Conservation (phyloP, 2,113 vertebrate genomes). For the Polyodon spathula region DNA sequence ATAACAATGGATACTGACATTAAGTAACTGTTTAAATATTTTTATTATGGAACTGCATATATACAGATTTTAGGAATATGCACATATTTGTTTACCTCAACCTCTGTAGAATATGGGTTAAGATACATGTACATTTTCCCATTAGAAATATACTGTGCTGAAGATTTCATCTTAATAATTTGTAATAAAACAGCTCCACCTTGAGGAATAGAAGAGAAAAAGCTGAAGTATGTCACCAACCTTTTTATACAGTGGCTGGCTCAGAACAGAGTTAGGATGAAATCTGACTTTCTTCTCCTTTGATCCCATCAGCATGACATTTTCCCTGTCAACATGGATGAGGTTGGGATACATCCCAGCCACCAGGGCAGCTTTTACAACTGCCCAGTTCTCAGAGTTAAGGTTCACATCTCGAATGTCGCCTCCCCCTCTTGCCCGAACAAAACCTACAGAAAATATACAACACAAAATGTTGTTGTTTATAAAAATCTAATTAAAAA, state of each 20-base stretch:
- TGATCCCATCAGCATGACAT: constrained; percentile 48
- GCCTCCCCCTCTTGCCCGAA: constrained; percentile 72
- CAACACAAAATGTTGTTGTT: too few species aligned
- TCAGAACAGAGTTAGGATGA: constrained; percentile 82
- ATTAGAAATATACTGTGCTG: too few species aligned
- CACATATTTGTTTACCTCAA: too few species aligned
- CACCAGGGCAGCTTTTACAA: constrained; percentile 87
- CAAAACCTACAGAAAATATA: constrained; percentile 65
- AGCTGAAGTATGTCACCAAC: constrained; percentile 41
- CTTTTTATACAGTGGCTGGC: constrained; percentile 71
- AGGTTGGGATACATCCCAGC: constrained; percentile 91
- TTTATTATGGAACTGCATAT: too few species aligned
- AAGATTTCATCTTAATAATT: neutral
- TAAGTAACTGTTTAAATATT: too few species aligned
- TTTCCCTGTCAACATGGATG: constrained; percentile 67
- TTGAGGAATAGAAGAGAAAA: neutral
- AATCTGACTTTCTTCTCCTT: constrained; percentile 80
- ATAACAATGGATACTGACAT: too few species aligned
- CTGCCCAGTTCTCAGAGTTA: constrained; percentile 93
- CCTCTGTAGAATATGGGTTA: too few species aligned
- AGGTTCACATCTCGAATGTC: constrained; percentile 85
- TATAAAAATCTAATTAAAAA: too few species aligned
- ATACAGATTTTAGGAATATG: too few species aligned
- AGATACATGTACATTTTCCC: too few species aligned
- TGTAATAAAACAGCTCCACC: constrained; percentile 1